Evolutionary conservation across 2,113 vertebrate genomes (phyloP).

Genomic region (Anhinga anhinga): DNA sequence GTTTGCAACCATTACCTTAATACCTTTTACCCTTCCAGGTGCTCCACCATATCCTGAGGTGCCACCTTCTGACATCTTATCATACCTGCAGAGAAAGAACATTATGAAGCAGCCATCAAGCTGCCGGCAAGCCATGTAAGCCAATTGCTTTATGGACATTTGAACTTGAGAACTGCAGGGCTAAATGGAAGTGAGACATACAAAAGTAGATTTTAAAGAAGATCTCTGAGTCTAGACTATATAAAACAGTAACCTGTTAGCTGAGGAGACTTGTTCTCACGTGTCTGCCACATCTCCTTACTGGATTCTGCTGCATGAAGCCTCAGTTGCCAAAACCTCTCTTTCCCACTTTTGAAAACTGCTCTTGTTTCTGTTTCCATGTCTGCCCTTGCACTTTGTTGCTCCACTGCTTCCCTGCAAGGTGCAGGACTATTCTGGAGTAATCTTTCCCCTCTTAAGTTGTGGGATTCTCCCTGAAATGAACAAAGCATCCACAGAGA

Average conservation of each 20-base stretch:
- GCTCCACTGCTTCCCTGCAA: not conserved
- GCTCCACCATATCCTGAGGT: conserved; percentile 91
- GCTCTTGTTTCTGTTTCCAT: not conserved
- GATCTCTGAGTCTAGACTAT: not conserved
- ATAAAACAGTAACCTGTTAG: not conserved
- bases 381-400: not conserved
- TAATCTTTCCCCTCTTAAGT: not conserved
- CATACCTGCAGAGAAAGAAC: conserved; percentile 85
- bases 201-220: not conserved
- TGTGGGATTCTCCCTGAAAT: not conserved
- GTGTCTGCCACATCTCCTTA: not conserved
- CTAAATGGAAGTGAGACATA: not conserved
- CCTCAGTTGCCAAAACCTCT: not conserved
- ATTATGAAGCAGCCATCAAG: conserved; percentile 83
- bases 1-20: not conserved
- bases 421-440: not conserved
- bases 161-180: not conserved
- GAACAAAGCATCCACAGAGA: not conserved
- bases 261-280: not conserved
- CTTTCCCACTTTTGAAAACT: not conserved
- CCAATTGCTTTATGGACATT: not conserved
- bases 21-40: conserved; percentile 72
- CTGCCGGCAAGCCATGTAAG: conserved; percentile 85
- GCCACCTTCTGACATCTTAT: conserved; percentile 80
- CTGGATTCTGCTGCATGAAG: not conserved